Evolutionary conservation across 2,797 vertebrate genomes (phyloP), one percentile per base, ranked within the genome.

Genomic region (Babyrousa celebensis): DNA sequence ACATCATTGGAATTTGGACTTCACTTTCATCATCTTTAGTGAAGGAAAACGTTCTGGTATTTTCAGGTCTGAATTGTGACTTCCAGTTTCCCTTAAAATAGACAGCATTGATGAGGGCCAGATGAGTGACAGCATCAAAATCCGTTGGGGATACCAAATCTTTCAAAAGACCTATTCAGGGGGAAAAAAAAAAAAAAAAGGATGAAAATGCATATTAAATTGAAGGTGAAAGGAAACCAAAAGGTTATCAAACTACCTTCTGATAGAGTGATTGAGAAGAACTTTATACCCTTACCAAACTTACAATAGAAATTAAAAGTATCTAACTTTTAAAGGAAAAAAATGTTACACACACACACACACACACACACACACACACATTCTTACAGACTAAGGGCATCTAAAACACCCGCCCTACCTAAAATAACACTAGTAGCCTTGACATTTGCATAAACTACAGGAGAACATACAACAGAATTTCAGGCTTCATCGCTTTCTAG

Each of bases 21-120:
- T 99, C 99, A 79, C 99, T 99, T 98, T 99, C 99, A 77, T 99
- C 99, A 82, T 99, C 99, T 98, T 99, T 99, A 98, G 99, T 99
- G 98, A 99, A 99, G 95, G 99, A 99, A 98, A 99, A 99, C 5
- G 99, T 99, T 98, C 99, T 99, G 84, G 99, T 99, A 96, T 99
- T 99, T 97, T 99, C 99, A 18, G 99, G 99, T 96, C 99, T 99
- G 98, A 99, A 99, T 97, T 99, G 99, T 96, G 99, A 99, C 98
- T 99, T 99, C 99, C 99, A 99, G 97, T 98, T 99, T 92, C 99
- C 99, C 94, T 99, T 99, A 98, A 99, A 99, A 98, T 99, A 99
- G 87, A 99, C 96, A 3, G 99, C 99, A 21, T 99, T 99, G 96
- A 99, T 98, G 96, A 99, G 98, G 91, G 99, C 99, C 97, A 99